phyloP scores from a whole-genome alignment of 1,140 invertebrate species.

The Drosophila sulfurigaster region DNA sequence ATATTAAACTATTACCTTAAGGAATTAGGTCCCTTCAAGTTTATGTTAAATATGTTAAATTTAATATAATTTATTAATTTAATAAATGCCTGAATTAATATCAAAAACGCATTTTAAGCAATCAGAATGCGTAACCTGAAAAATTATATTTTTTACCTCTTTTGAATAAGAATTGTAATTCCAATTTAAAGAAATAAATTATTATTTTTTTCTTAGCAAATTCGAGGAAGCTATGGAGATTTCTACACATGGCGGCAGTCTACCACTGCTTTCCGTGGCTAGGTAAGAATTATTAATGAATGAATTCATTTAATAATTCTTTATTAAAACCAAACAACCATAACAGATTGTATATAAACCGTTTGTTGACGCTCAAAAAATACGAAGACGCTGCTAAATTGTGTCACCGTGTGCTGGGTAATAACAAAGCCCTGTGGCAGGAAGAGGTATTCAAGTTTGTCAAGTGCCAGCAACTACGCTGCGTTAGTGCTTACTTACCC shows the following conservation, averaged over 20 bases:
- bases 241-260: constrained; percentile 85
- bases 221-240: constrained; percentile 91
- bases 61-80: too few species aligned
- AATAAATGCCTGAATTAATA: too few species aligned
- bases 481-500: constrained; percentile 94
- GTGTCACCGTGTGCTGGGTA: constrained; percentile 91
- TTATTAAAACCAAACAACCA: neutral
- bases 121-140: too few species aligned
- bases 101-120: too few species aligned
- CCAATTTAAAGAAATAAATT: neutral
- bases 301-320: neutral
- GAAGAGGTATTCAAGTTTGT: constrained; percentile 97
- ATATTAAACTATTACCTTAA: neutral
- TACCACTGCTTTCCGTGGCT: constrained; percentile 72
- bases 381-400: constrained; percentile 94
- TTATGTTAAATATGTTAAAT: neutral
- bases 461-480: constrained; percentile 92
- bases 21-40: neutral
- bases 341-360: constrained; percentile 91
- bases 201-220: constrained; percentile 86
- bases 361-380: constrained; percentile 90
- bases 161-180: too few species aligned
- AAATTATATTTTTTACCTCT: too few species aligned
- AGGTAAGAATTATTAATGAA: constrained; percentile 46
- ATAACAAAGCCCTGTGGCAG: constrained; percentile 96